Base-by-base conservation (phyloP, 2,797 vertebrate species). In the Coluber constrictor region DNA sequence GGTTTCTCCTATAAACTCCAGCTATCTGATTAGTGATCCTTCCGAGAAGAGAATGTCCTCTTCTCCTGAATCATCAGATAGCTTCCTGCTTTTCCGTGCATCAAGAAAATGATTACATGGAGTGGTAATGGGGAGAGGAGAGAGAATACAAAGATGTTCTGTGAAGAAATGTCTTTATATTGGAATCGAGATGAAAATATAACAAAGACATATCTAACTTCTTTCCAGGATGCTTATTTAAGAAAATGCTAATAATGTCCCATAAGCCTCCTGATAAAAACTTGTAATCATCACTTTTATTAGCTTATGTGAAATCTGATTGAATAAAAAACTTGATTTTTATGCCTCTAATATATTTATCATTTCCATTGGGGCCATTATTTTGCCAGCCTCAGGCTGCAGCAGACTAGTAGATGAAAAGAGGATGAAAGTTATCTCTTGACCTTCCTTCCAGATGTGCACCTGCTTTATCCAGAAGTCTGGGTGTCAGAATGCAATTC, bases 371-470 rank as follows among this genome's bases (percentile, higher is more conserved):
- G 66, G 61, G 37, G 18, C 9, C 29, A 92, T 86, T 88, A 94
- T 90, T 90, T 86, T 32, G 51, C 27, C 47, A 37, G 47, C 86
- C 5, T 1, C 25, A 47, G 57, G 43, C 87, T 20, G 27, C 43
- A 15, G 89, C 63, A 60, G 15, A 32, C 57, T 90, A 89, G 18
- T 32, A 37, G 18, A 51, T 63, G 57, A 86, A 27, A 66, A 61
- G 51, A 92, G 57, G 88, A 88, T 86, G 57, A 66, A 83, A 92
- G 89, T 86, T 94, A 63, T 86, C 32, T 90, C 86, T 57, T 94
- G 89, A 92, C 86, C 89, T 94, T 92, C 37, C 51, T 56, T 63
- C 91, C 32, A 86, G 91, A 92, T 94, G 66, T 92, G 89, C 32
- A 63, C 27, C 51, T 90, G 86, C 51, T 90, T 90, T 63, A 61